These are phyloP conservation scores for Ataeniobius toweri DNA, from an alignment of 2,797 vertebrate genomes.

Conservation along the genomic window DNA sequence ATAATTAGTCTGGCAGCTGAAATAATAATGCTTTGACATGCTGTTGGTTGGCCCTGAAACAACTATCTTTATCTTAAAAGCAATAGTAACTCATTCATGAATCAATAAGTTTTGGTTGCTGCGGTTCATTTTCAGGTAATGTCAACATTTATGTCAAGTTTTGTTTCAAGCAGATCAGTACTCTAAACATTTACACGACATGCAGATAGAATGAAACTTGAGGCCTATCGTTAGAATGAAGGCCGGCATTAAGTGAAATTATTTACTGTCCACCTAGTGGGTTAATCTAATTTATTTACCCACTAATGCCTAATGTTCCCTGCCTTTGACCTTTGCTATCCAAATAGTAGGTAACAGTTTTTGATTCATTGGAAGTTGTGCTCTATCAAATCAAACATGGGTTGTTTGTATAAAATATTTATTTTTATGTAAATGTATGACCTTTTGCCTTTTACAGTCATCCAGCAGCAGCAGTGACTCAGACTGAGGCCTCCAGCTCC, in stretches of 20 bases:
- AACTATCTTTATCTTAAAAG: background rate
- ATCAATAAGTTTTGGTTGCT: background rate
- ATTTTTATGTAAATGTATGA: background rate
- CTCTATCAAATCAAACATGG: background rate
- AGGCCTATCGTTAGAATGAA: no score
- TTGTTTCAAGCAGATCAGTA: background rate
- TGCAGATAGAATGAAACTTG: background rate
- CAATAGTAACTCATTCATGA: background rate
- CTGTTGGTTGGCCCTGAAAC: background rate
- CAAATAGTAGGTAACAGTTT: background rate
- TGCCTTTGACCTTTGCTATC: background rate
- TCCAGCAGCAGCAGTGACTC: constrained; percentile 73
- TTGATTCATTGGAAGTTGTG: background rate
- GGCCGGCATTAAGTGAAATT: no score
- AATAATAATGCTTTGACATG: background rate
- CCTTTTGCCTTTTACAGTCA: constrained; percentile 50
- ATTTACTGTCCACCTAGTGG: no score
- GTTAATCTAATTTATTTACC: no score
- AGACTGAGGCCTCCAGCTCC: constrained; percentile 48
- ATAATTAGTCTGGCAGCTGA: background rate
- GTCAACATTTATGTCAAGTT: background rate
- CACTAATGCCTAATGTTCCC: background rate
- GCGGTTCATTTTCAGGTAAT: no score
- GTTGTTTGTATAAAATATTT: background rate
- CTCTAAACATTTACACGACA: background rate